A percentile compares a stretch with the other conserved stretches of the same genome.
Evolutionary conservation across 2,888 invertebrate genomes (phyloP).

Genomic region (Tiliacea aurago): DNA sequence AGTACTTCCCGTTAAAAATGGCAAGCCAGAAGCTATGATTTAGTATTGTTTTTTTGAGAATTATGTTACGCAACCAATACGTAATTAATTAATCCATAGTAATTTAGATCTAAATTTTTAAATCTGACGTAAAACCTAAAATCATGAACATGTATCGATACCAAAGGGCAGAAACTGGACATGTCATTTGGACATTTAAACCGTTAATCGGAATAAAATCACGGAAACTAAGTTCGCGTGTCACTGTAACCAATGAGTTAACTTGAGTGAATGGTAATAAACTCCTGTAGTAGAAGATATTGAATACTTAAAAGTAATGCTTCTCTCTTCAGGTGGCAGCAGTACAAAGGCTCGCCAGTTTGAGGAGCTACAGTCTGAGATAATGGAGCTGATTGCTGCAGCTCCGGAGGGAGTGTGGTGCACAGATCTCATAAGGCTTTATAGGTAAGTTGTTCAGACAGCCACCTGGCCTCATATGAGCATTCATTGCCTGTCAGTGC

Average conservation of each 20-base stretch:
- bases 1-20: too few relatives aligned
- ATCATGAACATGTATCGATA: too few relatives aligned
- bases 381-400: constrained; percentile 76
- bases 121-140: too few relatives aligned
- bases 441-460: constrained; percentile 76
- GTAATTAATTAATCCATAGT: too few relatives aligned
- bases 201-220: neutral
- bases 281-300: neutral
- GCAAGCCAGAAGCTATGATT: too few relatives aligned
- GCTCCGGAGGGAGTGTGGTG: constrained; percentile 86
- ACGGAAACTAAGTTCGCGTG: neutral
- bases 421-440: constrained; percentile 81
- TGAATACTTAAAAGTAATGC: neutral
- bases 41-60: too few relatives aligned
- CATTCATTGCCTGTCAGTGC: neutral
- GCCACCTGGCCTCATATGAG: neutral
- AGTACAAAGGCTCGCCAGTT: constrained; percentile 68
- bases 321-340: constrained; percentile 68
- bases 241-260: neutral
- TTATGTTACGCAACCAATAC: too few relatives aligned
- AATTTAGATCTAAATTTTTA: too few relatives aligned
- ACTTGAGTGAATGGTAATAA: neutral
- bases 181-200: neutral
- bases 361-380: constrained; percentile 75
- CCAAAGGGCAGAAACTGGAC: too few relatives aligned